Evolutionary conservation across 2,888 invertebrate species (phyloP).

Genomic region (Eremobia ochroleuca): DNA sequence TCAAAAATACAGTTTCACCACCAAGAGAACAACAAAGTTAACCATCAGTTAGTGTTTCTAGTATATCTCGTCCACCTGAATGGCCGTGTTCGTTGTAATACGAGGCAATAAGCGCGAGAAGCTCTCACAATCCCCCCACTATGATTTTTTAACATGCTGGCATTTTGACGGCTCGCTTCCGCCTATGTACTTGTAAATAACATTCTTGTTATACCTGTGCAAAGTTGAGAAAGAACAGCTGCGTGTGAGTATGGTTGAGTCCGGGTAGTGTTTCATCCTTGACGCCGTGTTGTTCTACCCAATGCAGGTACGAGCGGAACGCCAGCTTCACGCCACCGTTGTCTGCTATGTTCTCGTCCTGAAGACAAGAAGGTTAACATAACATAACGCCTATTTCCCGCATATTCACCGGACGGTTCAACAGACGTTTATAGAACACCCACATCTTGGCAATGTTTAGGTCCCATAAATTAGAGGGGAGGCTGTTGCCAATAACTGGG

Average conservation of each 20-base stretch:
- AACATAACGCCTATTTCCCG: too few relatives aligned
- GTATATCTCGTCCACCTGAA: neutral
- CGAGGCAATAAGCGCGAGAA: neutral
- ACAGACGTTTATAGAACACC: neutral
- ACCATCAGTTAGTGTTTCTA: neutral
- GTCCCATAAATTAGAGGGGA: neutral
- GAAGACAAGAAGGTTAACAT: slow-evolving; percentile 44
- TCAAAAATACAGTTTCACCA: neutral
- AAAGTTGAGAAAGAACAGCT: slow-evolving; percentile 97
- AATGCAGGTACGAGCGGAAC: slow-evolving; percentile 95
- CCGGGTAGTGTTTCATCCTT: slow-evolving; percentile 93
- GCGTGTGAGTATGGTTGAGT: slow-evolving; percentile 94
- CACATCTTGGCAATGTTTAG: neutral
- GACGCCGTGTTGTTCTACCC: slow-evolving; percentile 92
- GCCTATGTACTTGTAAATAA: neutral
- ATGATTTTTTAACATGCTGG: neutral
- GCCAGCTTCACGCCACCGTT: slow-evolving; percentile 99
- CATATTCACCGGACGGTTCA: neutral
- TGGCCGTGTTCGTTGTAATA: neutral
- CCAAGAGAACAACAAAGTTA: neutral
- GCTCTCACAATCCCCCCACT: neutral
- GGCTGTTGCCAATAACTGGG: neutral
- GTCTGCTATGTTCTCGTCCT: slow-evolving; percentile 98
- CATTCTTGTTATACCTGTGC: slow-evolving; percentile 91
- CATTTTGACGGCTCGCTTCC: neutral